Evolutionary conservation across 2,113 vertebrate genomes (phyloP), one percentile per base, ranked within the genome.

Genomic region (Morone saxatilis): DNA sequence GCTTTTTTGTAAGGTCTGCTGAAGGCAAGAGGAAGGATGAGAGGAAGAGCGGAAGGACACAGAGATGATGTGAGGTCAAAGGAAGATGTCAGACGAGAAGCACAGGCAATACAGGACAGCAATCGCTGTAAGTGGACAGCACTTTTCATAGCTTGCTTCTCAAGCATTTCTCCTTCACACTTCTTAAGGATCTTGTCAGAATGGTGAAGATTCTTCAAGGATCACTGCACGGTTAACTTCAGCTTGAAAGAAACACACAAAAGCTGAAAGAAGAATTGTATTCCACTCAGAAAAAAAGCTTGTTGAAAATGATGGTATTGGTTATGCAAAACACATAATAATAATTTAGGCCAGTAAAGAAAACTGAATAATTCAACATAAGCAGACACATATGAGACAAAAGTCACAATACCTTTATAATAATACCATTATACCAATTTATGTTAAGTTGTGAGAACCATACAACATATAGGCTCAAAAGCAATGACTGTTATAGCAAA

Each of bases 61-160:
- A 43, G 60, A 80, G 47, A 85, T 36, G 66, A 86, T 50, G 69
- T 11, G 73, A 85, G 75, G 85, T 80, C 68, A 83, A 67, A 67
- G 16, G 41, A 62, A 76, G 80, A 84, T 43, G 62, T 69, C 76
- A 78, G 76, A 36, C 17, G 11, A 57, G 45, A 62, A 78, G 48
- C 36, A 13, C 13, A 60, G 75, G 86, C 72, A 47, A 71, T 62
- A 78, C 25, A 63, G 83, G 65, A 73, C 78, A 76, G 62, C 60
- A 19, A 62, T 65, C 43, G 68, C 76, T 80, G 45, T 5, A 73
- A 81, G 69, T 84, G 87, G 83, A 80, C 78, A 56, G 72, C 50
- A 20, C 62, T 78, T 86, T 76, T 81, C 48, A 51, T 17, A 47
- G 11, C 59, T 85, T 81, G 22, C 62, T 70, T 45, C 31, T 75